Percentiles rank a stretch among this genome's conserved stretches.
Conservation (phyloP, 2,888 invertebrate species). For the Elaeidobius kamerunicus region DNA sequence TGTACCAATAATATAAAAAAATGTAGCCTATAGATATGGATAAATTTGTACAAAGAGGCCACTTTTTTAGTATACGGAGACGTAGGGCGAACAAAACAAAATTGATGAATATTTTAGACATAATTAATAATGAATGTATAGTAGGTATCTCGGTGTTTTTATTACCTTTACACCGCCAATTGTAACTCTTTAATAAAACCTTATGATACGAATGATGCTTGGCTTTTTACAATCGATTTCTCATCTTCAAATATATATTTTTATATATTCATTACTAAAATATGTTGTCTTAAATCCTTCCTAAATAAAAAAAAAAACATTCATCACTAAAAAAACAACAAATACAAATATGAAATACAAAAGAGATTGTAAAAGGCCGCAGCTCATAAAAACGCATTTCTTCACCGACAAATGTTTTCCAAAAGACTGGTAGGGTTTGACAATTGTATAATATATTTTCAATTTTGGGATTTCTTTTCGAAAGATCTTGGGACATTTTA, state of each 20-base stretch:
- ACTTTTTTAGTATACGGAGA: slow-evolving; percentile 42
- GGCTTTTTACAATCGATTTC: too few species aligned
- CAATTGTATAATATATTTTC: too few species aligned
- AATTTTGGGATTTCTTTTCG: not conserved
- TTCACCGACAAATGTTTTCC: slow-evolving; percentile 33
- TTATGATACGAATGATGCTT: too few species aligned
- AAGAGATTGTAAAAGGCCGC: too few species aligned
- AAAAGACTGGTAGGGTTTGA: slow-evolving; percentile 40
- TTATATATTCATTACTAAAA: too few species aligned
- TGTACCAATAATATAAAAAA: slow-evolving; percentile 15
- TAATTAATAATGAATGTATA: slow-evolving; percentile 34
- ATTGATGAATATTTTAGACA: slow-evolving; percentile 29
- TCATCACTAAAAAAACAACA: too few species aligned
- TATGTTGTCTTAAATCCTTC: too few species aligned
- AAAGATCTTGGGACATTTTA: not conserved
- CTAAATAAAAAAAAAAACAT: too few species aligned
- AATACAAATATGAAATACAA: too few species aligned
- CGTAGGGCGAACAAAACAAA: slow-evolving; percentile 28
- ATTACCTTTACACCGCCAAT: slow-evolving; percentile 39
- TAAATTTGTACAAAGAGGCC: slow-evolving; percentile 43
- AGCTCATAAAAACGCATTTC: too few species aligned
- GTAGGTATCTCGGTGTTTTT: slow-evolving; percentile 41
- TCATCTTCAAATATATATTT: too few species aligned
- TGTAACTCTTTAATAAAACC: too few species aligned
- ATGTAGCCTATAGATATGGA: slow-evolving; percentile 20